Evolutionary conservation across 2,888 invertebrate species (phyloP), one percentile per base, ranked within the genome.

Genomic region (Aphidoletes aphidimyza): DNA sequence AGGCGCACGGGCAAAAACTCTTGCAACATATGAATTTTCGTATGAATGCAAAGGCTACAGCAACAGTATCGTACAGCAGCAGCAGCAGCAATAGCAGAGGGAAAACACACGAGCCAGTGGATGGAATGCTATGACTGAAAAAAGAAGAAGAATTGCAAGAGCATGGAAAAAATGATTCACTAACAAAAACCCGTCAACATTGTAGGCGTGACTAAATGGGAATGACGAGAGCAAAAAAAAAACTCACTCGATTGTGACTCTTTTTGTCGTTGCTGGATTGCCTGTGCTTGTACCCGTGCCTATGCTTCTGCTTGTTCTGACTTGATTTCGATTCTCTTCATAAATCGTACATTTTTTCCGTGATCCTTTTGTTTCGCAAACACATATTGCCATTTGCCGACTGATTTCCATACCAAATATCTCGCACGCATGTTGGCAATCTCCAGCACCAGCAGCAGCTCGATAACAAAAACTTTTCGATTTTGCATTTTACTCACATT

Each of bases 141-240:
- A 69, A 30, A 30, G 2, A 30, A 11, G 22, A 22, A 54, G 14
- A 54, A 69, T 69, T 69, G 69, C 69, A 6, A 69, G 11, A 69
- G 69, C 69, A 69, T 69, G 69, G 69, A 69, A 69, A 69, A 69
- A 69, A 69, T 69, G 69, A 69, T 69, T 69, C 69, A 69, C 69
- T 69, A 69, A 69, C 69, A 69, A 69, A 69, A 69, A 69, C 69
- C 69, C 69, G 69, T 69, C 69, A 69, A 69, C 69, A 69, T 69
- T 69, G 69, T 69, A 69, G 69, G 69, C 69, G 69, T 69, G 69
- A 69, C 69, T 69, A 69, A 69, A 30, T 69, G 30, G 69, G 30
- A 69, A 69, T 69, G 30, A 54, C n/a, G 22, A 54, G 9, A n/a
- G n/a, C 14, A 42, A 69, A 5, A 26, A 54, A 54, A 19, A 54